Base-by-base conservation (phyloP, 2,888 invertebrate species). In the Spicauda simplicius region DNA sequence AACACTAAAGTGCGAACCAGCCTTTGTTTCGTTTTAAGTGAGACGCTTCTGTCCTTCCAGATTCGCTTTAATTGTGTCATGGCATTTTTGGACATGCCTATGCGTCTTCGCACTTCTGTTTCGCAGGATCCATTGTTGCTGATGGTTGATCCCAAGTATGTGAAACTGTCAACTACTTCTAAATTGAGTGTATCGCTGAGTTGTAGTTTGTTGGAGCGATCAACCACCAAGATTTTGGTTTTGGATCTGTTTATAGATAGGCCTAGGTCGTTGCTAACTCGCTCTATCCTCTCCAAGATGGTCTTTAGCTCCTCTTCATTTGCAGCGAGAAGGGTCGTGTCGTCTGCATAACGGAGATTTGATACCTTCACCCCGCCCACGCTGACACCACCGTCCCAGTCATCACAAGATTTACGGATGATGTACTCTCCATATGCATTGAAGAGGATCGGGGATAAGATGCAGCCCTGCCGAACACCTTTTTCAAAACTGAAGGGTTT, bases 311-410 rank as follows among this genome's bases (percentile, higher is more conserved):
- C 60, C 0, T 25, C 5, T 14, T 57, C 63, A 25, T 20, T 50
- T 2, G 65, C 8, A 12, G 70, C 68, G n/a, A 74, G 45, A 0
- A 70, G 50, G 2, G 70, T 73, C 12, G 74, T 73, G 41, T 73
- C 72, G 60, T 73, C 74, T 0, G 70, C 73, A n/a, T 71, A 74
- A 0, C 72, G 68, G 3, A 73, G 33, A n/a, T 72, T 72, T 0
- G 58, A 41, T 0, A 72, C 64, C 48, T 56, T 70, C 0, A 10
- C 2, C n/a, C 64, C 62, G 30, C 61, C 41, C 18, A 65, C 54
- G 37, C 12, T 62, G 8, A 66, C 30, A 2, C 62, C 65, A 0
- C 62, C 65, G 0, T 57, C 52, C 54, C 58, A 62, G 20, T 56
- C 19, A 5, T 56, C 37, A 12, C 33, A 19, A 7, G 50, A 54